Evolutionary conservation across 1,140 invertebrate species (phyloP), one percentile per base, ranked within the genome.

Genomic region (Cyclargus thomasi): DNA sequence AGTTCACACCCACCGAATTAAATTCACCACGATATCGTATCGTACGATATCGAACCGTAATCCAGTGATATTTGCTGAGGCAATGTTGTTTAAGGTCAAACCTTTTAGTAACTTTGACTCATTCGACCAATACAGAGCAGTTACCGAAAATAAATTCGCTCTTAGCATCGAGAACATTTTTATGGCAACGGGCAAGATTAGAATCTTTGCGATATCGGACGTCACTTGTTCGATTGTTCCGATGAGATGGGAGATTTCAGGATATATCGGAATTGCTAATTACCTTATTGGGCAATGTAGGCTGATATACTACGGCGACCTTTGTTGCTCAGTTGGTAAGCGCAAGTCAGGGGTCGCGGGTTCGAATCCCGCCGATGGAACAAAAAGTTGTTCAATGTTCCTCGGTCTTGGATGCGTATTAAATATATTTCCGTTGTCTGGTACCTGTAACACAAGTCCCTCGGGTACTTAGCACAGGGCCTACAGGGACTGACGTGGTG

Each of bases 21-120:
- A 7, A 8, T 29, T 8, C 29, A 29, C 5, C 29, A 47, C 39
- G 39, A 47, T 47, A 47, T 47, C 39, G 39, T 47, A 47, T 47
- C 39, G 39, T 47, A 47, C 18, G 55, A 22, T 11, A 1, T 47
- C 39, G 17, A 59, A 6, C 18, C 17, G 21, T 59, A 59, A 59
- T 59, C 55, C 55, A 20, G 18, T 59, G 55, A 59, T 59, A 59
- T 59, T 59, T 59, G 55, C 18, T 21, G 18, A 20, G 20, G 18
- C 55, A 59, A 59, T 59, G 21, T 59, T 21, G 55, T 21, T 59
- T 55, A 59, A 59, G 55, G 55, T 59, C 55, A 59, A 59, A 59
- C 55, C 55, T 20, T 59, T 59, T 59, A 59, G 55, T 59, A 21
- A 20, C 55, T 59, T 59, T 59, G 55, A 59, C 17, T 59, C 55